Conservation (phyloP, 2,888 invertebrate genomes). For the Glyphotaelius pellucidus region DNA sequence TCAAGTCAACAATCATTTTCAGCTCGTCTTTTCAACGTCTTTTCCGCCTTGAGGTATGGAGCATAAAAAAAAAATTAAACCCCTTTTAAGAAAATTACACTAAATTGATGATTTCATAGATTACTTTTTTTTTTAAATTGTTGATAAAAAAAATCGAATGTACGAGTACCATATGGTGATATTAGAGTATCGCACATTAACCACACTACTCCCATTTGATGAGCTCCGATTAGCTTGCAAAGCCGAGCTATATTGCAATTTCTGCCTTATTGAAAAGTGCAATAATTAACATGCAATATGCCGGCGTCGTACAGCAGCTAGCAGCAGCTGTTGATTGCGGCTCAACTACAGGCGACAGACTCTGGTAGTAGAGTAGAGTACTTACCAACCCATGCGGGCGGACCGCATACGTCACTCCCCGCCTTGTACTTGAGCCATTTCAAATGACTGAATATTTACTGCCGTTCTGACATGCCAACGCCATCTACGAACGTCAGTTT, state of each 20-base stretch:
- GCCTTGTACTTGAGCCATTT: neutral
- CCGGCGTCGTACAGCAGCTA: neutral
- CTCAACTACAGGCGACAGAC: neutral
- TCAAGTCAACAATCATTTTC: no score
- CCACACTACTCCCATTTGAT: no score
- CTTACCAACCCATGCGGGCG: neutral
- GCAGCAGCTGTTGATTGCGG: neutral
- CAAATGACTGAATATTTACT: neutral
- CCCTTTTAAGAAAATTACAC: no score
- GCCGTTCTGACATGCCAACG: neutral
- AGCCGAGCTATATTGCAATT: conserved; percentile 15
- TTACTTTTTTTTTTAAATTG: no score
- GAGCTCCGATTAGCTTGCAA: neutral
- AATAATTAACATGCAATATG: conserved; percentile 24
- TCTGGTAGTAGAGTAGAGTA: neutral
- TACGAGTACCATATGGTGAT: neutral
- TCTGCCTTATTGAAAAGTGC: conserved; percentile 9
- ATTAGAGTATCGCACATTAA: neutral
- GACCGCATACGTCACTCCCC: neutral
- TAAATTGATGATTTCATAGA: no score
- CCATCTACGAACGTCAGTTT: conserved; percentile 19
- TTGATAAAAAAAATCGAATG: no score
- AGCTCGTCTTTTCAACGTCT: no score
- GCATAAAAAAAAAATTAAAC: no score
- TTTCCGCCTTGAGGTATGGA: no score